Base-by-base conservation (phyloP, 2,113 vertebrate genomes). In the Axis porcinus region DNA sequence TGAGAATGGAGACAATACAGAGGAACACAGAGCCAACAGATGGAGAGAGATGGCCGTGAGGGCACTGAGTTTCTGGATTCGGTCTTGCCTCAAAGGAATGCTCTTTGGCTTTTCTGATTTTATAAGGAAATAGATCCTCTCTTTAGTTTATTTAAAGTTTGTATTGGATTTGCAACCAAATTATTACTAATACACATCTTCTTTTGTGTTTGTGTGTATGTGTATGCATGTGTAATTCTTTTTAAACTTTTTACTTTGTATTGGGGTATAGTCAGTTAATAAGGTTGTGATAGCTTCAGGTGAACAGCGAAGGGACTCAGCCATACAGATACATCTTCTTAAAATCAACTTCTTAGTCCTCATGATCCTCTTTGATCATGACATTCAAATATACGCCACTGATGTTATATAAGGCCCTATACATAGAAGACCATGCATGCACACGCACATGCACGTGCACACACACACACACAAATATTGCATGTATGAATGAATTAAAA, bases 61-160 rank as follows among this genome's bases (percentile, higher is more conserved):
- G 55, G 62, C 45, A 40, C 4, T 0, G 54, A 50, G 70, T 60
- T 87, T 40, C 47, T 74, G 54, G 14, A 64, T 83, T 78, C 70
- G 86, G 2, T 30, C 36, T 89, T 90, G n/a, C 52, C 64, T 78
- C 57, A 43, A 6, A 17, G 30, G 33, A 55, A 27, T 64, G n/a
- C 8, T 76, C 43, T 23, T 28, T 43, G 52, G n/a, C 33, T 84
- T 45, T 87, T 90, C 85, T 55, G 43, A 87, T 94, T 92, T 92
- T 76, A 52, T n/a, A 52, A 95, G 50, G 55, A 70, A 81, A 92
- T 45, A 55, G 30, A 74, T 54, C 54, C 11, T 85, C 11, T 45
- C 43, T 92, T 97, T 91, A 74, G n/a, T 43, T 97, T 97, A 79
- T 85, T 93, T 60, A 92, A 87, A 50, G 9, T 95, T 81, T 81